Percentiles rank a stretch among this genome's conserved stretches.
These are phyloP conservation scores for Notarius lentiginosus DNA, from an alignment of 2,113 vertebrate genomes.

Conservation along the genomic window DNA sequence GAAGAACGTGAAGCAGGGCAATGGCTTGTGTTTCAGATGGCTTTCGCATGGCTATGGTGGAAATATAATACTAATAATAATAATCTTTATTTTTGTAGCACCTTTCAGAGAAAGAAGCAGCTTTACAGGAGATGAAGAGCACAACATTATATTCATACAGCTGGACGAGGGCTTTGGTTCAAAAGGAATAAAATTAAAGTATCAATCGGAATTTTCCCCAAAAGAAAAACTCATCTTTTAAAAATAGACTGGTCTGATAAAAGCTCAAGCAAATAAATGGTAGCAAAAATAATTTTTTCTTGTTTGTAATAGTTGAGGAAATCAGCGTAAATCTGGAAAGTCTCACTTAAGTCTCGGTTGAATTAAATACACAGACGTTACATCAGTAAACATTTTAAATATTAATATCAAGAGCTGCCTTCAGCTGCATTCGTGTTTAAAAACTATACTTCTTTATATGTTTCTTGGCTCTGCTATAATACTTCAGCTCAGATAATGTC, in stretches of 20 bases:
- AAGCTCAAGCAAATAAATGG: background rate
- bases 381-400: background rate
- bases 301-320: background rate
- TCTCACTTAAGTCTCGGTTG: background rate
- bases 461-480: too few relatives aligned
- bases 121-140: background rate
- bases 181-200: background rate
- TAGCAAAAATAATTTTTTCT: background rate
- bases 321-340: background rate
- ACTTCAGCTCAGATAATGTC: background rate
- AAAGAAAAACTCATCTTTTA: background rate
- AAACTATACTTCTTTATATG: background rate
- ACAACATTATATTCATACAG: background rate
- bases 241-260: background rate
- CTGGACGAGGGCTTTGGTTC: background rate
- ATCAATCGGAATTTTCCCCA: background rate
- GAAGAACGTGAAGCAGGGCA: conserved; percentile 4
- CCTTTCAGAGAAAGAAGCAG: background rate
- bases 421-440: background rate
- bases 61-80: conserved; percentile 9
- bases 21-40: conserved; percentile 28
- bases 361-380: background rate
- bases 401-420: background rate
- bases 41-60: conserved; percentile 11
- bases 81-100: conserved; percentile 6